Evolutionary conservation across 2,113 vertebrate species (phyloP), one percentile per base, ranked within the genome.

Genomic region (Synchiropus splendidus): DNA sequence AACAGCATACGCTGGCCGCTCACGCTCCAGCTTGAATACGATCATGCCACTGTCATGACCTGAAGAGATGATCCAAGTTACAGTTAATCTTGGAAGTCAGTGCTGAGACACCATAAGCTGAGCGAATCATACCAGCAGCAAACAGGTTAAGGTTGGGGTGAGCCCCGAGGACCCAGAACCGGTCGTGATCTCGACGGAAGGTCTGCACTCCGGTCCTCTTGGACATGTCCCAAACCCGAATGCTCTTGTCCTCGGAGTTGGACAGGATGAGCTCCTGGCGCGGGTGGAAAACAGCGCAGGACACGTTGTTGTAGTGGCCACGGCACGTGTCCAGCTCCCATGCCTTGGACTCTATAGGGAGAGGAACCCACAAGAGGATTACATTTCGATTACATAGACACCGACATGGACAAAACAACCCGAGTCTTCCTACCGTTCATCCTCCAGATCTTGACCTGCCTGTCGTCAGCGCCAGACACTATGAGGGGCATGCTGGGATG

Each of bases 131-230:
- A 95, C 94, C 94, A 35, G 92, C 94, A 32, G 94, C 94, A 35
- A 98, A 98, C 14, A 98, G 87, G 77, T 98, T 98, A 67, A 98
- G 94, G 78, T 97, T 97, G 16, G 92, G 94, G 48, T 98, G 94
- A 9, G 94, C 94, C 1, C 91, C 92, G 36, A 98, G 67, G 8
- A 98, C 93, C 94, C 94, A 98, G 66, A 98, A 98, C 21, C 94
- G 90, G 64, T 98, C 94, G 0, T 98, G 94, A 67, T 98, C 94
- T 31, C 94, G 74, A 6, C 94, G 89, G 71, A 97, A 98, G 8
- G 94, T 97, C 64, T 97, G 94, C 42, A 98, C 94, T 0, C 94
- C 94, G 0, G 93, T 97, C 58, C 93, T 89, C 51, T 97, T 98
- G 36, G 92, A 97, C 92, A 97, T 98, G 32, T 97, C 94, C 94